A percentile compares a stretch with the other conserved stretches of the same genome.
phyloP scores from a whole-genome alignment of 1,140 invertebrate genomes.

The Drosophila ironensis region DNA sequence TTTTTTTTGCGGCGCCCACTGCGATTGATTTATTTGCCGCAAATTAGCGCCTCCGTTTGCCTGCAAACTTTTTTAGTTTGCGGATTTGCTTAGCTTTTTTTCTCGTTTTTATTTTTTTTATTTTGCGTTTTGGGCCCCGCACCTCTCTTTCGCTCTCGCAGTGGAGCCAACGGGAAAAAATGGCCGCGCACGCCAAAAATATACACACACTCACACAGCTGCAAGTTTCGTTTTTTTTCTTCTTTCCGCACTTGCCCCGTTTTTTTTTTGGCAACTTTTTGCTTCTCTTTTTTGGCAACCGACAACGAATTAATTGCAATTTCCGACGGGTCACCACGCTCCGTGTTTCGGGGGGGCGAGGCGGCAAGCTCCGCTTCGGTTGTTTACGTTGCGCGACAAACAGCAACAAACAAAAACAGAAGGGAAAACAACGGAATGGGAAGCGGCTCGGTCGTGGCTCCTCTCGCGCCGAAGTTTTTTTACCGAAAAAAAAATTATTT shows the following conservation, averaged over 20 bases:
- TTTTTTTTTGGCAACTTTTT: constrained; percentile 37
- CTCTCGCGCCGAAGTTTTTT: not conserved
- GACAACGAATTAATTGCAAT: constrained; percentile 44
- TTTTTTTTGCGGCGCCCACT: constrained; percentile 17
- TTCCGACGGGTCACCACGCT: constrained; percentile 18
- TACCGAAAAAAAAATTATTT: not conserved
- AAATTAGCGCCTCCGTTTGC: constrained; percentile 12
- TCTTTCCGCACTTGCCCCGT: constrained; percentile 56
- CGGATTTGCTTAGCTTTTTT: constrained; percentile 31
- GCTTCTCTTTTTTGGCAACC: constrained; percentile 45
- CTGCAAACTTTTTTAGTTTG: constrained; percentile 21
- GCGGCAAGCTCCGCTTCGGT: constrained; percentile 21
- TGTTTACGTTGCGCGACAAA: constrained; percentile 39
- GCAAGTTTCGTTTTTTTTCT: constrained; percentile 22
- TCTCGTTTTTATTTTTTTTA: too few relatives aligned
- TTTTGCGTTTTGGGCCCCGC: constrained; percentile 33
- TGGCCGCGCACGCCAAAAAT: constrained; percentile 79
- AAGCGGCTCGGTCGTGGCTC: constrained; percentile 38
- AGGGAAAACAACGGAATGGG: constrained; percentile 28
- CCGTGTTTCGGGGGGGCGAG: not conserved
- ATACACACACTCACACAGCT: constrained; percentile 42
- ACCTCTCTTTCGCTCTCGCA: constrained; percentile 54
- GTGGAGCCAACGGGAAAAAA: constrained; percentile 61
- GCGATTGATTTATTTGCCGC: constrained; percentile 30
- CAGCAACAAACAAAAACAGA: constrained; percentile 11